Percentiles rank a stretch among this genome's conserved stretches.
phyloP scores from a whole-genome alignment of 2,888 invertebrate genomes.

The Melanostoma scalare region DNA sequence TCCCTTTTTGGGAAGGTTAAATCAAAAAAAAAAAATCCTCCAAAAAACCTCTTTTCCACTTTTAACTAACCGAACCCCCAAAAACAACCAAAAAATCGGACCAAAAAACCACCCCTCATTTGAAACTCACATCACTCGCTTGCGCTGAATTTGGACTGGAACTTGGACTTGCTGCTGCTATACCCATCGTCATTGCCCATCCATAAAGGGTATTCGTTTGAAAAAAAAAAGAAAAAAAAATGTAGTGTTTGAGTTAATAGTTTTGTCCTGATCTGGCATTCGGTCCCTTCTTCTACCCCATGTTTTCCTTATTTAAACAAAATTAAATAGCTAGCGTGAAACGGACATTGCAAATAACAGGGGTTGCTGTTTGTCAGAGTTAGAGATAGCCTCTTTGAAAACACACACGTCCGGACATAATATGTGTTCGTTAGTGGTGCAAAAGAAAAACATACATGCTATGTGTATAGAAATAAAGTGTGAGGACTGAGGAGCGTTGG shows the following conservation, averaged over 20 bases:
- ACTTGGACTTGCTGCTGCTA: neutral
- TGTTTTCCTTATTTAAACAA: conserved; percentile 72
- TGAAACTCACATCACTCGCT: conserved; percentile 40
- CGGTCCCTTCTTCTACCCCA: conserved; percentile 62
- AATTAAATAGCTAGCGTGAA: conserved; percentile 72
- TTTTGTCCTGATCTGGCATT: conserved; percentile 70
- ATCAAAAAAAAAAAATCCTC: conserved; percentile 39
- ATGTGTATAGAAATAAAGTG: neutral
- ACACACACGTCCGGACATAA: conserved; percentile 37
- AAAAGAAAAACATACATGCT: conserved; percentile 42
- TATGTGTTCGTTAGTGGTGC: conserved; percentile 48
- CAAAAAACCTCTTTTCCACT: conserved; percentile 43
- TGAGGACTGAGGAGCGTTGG: conserved; percentile 1
- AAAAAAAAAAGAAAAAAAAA: conserved; percentile 6
- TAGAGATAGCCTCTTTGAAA: conserved; percentile 59
- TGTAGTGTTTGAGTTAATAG: conserved; percentile 72
- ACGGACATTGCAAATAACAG: conserved; percentile 70
- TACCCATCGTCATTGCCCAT: conserved; percentile 6
- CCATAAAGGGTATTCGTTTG: conserved; percentile 43
- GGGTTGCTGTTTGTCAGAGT: conserved; percentile 57
- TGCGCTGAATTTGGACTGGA: neutral
- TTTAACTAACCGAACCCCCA: conserved; percentile 50
- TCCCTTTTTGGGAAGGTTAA: conserved; percentile 39
- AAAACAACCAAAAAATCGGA: conserved; percentile 28
- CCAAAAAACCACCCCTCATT: conserved; percentile 47